A percentile compares a stretch with the other conserved stretches of the same genome.
Evolutionary conservation across 2,797 vertebrate species (phyloP).

Genomic region (Austrolebias charrua): DNA sequence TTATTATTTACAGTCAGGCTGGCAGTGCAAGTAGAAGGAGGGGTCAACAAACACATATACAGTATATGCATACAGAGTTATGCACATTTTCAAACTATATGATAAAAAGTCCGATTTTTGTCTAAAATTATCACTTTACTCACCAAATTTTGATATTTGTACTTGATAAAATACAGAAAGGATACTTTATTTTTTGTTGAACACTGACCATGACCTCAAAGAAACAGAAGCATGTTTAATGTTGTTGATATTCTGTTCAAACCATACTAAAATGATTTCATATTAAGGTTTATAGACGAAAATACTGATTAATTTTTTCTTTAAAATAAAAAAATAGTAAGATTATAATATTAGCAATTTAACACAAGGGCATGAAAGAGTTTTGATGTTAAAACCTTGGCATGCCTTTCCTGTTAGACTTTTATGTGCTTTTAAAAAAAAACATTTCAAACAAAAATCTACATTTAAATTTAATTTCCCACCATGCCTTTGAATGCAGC

Average conservation of each 20-base stretch:
- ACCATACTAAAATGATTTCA: neutral
- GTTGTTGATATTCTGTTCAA: neutral
- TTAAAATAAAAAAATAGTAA: too few species aligned
- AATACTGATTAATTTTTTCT: too few species aligned
- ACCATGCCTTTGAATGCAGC: neutral
- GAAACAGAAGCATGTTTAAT: too few species aligned
- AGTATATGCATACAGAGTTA: slow-evolving; percentile 14
- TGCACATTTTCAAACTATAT: slow-evolving; percentile 15
- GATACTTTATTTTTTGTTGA: slow-evolving; percentile 5
- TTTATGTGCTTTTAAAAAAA: too few species aligned
- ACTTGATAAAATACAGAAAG: neutral
- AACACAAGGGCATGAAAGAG: too few species aligned
- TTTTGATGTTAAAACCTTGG: too few species aligned
- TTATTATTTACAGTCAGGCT: slow-evolving; percentile 69
- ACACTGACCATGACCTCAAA: slow-evolving; percentile 6
- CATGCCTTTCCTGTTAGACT: too few species aligned
- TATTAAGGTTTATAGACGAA: too few species aligned
- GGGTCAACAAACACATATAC: slow-evolving; percentile 43
- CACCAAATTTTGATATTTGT: neutral
- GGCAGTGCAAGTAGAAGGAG: slow-evolving; percentile 57
- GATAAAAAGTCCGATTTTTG: neutral
- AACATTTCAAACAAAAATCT: neutral
- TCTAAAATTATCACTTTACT: slow-evolving; percentile 6
- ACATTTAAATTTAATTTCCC: neutral
- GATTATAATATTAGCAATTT: too few species aligned